Evolutionary conservation across 2,888 invertebrate species (phyloP), one percentile per base, ranked within the genome.

Genomic region (Dascillus cervinus): DNA sequence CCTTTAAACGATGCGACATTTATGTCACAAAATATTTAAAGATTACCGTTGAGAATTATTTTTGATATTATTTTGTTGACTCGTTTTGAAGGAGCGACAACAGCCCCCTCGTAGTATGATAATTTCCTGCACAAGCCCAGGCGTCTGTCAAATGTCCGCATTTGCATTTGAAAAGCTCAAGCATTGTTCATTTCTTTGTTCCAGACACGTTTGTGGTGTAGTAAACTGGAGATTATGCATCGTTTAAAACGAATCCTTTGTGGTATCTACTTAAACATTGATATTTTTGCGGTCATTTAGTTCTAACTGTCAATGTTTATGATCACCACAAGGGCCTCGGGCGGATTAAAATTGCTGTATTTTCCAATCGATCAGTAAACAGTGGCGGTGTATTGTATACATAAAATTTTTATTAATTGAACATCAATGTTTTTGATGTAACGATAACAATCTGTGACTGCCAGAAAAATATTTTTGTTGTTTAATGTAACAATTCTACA

Each of bases 61-160:
- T 31, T 20, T 13, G 12, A 23, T 27, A 29, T 37, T 28, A 37
- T 26, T 37, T 32, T 28, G 36, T 31, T 35, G 35, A 29, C 29
- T 33, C 23, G 32, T 37, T 37, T 33, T 37, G 32, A 26, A 32
- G 33, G 29, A 29, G 25, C 22, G 26, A 32, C 26, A 32, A 29
- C 37, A 32, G 20, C 26, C 37, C n/a, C n/a, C n/a, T n/a, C 30
- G 29, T 17, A 33, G 35, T 32, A 41, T 34, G 41, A 43, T 43
- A 43, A 43, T 43, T 43, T 43, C 41, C 40, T 35, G 36, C 34
- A 29, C 30, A 34, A 23, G 32, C 25, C 23, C 29, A 32, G 39
- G 41, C 41, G 43, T 44, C 41, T 44, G 41, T 44, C 44, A 44
- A 44, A 44, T 33, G 44, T 42, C 44, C 32, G 30, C 33, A 44